phyloP scores from a whole-genome alignment of 2,113 vertebrate genomes.

The Pampusana beccarii region DNA sequence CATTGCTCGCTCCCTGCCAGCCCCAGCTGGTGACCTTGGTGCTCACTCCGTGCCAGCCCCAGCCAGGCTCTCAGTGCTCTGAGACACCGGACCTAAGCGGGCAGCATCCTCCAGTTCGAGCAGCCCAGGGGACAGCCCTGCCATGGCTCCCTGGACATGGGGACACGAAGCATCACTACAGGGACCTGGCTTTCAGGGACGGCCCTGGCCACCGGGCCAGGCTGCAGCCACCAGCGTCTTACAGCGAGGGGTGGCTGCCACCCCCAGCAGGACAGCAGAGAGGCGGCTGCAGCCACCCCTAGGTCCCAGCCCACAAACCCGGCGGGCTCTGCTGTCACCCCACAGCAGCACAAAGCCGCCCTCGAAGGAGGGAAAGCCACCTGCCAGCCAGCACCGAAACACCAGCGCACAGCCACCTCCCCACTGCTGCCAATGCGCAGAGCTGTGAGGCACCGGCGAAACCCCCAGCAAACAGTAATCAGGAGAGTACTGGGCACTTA shows the following conservation, averaged over 20 bases:
- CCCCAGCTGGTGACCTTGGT: neutral
- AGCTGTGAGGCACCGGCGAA: neutral
- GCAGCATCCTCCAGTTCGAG: neutral
- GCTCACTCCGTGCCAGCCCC: neutral
- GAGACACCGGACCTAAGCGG: neutral
- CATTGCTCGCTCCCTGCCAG: neutral
- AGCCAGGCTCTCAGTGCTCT: neutral
- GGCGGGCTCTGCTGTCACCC: neutral
- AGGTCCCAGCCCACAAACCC: neutral
- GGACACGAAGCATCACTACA: neutral
- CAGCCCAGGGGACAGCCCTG: neutral
- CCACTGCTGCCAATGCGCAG: neutral
- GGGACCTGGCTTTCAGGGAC: neutral
- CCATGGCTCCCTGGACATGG: accelerated
- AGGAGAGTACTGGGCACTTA: neutral
- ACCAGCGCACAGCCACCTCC: accelerated
- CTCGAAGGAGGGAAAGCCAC: neutral
- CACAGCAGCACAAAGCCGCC: neutral
- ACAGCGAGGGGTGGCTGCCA: neutral
- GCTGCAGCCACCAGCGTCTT: neutral
- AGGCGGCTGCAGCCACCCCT: neutral
- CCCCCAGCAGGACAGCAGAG: neutral
- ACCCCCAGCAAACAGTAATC: neutral
- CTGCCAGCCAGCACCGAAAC: neutral
- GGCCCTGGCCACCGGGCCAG: accelerated